A percentile compares a stretch with the other conserved stretches of the same genome.
Evolutionary conservation across 2,797 vertebrate genomes (phyloP).

Genomic region (Pelodytes ibericus): DNA sequence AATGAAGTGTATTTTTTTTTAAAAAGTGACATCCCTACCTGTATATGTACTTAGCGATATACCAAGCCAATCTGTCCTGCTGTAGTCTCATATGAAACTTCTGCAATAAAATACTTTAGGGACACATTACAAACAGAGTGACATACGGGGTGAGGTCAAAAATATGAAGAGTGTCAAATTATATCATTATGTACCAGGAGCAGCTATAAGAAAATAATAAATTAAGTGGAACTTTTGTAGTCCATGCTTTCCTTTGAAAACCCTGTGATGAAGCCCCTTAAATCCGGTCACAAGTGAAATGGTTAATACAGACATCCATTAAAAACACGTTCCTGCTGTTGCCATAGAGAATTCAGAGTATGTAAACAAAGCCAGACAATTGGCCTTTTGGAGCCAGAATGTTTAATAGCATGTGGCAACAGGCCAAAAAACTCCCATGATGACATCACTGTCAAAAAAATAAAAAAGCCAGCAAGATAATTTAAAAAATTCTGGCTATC

Average conservation of each 20-base stretch:
- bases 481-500: not conserved
- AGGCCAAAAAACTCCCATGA: constrained; percentile 32
- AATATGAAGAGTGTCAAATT: no score
- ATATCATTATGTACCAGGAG: not conserved
- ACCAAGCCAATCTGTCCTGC: no score
- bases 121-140: no score
- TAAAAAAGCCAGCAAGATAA: not conserved
- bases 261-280: constrained; percentile 21
- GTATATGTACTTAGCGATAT: no score
- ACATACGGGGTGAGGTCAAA: no score
- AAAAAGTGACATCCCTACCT: no score
- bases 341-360: constrained; percentile 30
- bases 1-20: no score
- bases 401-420: constrained; percentile 33
- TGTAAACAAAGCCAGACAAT: constrained; percentile 48
- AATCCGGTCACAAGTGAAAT: constrained; percentile 44
- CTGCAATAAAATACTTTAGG: no score
- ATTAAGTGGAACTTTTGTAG: not conserved
- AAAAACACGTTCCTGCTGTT: constrained; percentile 41
- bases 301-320: constrained; percentile 32
- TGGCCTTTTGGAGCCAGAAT: constrained; percentile 29
- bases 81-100: no score
- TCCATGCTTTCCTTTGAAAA: constrained; percentile 5
- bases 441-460: constrained; percentile 29
- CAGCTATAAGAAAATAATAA: not conserved